phyloP scores from a whole-genome alignment of 2,113 vertebrate species.

The Stomatorhinus ivindoensis region DNA sequence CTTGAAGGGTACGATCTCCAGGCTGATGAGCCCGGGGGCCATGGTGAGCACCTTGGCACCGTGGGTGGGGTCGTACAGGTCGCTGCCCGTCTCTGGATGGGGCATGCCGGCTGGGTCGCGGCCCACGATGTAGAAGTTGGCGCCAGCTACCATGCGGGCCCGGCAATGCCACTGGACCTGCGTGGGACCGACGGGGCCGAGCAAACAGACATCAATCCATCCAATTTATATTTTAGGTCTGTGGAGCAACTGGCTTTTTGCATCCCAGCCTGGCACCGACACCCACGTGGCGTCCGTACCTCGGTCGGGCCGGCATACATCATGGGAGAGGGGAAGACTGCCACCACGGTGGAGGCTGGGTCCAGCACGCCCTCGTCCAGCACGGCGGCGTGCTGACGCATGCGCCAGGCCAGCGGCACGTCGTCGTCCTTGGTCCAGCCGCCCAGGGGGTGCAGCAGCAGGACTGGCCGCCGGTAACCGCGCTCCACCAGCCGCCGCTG shows the following conservation, averaged over 20 bases:
- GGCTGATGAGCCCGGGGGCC: conserved; percentile 88
- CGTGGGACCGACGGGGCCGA: neutral
- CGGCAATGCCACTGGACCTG: conserved; percentile 99
- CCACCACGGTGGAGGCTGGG: conserved; percentile 82
- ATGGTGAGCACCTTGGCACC: conserved; percentile 96
- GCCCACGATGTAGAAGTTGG: conserved; percentile 97
- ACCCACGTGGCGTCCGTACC: conserved; percentile 52
- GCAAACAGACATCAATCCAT: neutral
- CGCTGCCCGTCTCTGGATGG: conserved; percentile 86
- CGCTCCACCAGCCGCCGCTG: conserved; percentile 81
- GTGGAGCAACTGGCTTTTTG: neutral
- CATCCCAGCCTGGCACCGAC: neutral
- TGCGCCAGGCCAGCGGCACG: conserved; percentile 87
- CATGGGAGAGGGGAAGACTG: conserved; percentile 98
- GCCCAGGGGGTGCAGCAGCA: conserved; percentile 89
- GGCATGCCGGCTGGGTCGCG: conserved; percentile 95
- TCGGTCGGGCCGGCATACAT: conserved; percentile 98
- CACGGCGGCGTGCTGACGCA: conserved; percentile 92
- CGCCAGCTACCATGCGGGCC: conserved; percentile 92
- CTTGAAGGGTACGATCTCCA: conserved; percentile 95
- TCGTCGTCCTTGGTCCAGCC: conserved; percentile 99
- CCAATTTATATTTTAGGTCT: neutral
- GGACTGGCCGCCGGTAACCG: conserved; percentile 84
- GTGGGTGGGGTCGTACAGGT: conserved; percentile 90
- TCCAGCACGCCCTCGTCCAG: conserved; percentile 85